Conservation (phyloP, 2,113 vertebrate genomes). For the Peromyscus californicus region DNA sequence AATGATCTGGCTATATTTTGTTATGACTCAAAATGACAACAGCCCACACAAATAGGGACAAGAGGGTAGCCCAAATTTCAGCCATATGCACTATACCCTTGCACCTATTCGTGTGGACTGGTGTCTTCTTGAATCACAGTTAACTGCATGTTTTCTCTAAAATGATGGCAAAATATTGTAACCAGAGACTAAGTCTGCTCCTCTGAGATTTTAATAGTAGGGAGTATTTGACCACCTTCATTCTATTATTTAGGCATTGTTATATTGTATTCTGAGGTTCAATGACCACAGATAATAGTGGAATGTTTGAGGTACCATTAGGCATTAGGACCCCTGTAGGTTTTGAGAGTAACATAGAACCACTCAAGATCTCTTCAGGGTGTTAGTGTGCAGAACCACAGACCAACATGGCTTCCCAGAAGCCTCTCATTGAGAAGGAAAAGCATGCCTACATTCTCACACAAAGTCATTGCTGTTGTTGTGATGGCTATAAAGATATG, state of each 20-base stretch:
- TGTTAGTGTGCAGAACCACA: background rate
- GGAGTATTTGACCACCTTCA: slow-evolving; percentile 13
- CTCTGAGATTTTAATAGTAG: background rate
- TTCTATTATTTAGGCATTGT: background rate
- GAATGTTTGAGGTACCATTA: background rate
- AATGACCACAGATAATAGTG: background rate
- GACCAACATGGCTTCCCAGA: background rate
- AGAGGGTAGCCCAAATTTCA: background rate
- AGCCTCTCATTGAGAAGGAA: background rate
- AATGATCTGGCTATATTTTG: background rate
- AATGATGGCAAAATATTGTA: background rate
- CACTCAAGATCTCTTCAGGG: background rate
- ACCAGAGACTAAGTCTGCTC: background rate
- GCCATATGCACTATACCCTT: background rate
- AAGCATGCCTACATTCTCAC: no score
- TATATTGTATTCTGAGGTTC: background rate
- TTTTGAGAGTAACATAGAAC: background rate
- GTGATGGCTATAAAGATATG: background rate
- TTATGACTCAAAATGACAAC: background rate
- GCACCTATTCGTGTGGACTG: background rate
- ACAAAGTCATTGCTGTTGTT: background rate
- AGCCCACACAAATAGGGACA: background rate
- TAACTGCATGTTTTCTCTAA: background rate
- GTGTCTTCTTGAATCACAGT: background rate
- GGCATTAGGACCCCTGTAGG: background rate